phyloP scores from a whole-genome alignment of 2,113 vertebrate genomes.

The Brienomyrus longianalis region DNA sequence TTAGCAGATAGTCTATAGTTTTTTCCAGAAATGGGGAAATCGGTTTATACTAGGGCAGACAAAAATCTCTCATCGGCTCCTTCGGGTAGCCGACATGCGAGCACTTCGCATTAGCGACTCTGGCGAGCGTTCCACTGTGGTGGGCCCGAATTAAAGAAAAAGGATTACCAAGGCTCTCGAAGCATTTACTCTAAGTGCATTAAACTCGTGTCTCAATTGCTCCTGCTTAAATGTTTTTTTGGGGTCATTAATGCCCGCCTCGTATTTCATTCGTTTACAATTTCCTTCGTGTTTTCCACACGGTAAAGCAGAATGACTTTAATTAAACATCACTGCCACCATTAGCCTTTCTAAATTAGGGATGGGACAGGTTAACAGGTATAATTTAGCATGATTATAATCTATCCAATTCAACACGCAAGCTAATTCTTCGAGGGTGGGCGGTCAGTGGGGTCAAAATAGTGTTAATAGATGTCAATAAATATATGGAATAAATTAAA shows the following conservation, averaged over 20 bases:
- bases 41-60: neutral
- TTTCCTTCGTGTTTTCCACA: neutral
- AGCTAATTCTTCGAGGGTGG: neutral
- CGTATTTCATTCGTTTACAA: neutral
- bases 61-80: neutral
- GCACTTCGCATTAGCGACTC: neutral
- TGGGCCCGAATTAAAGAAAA: neutral
- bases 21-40: neutral
- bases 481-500: neutral
- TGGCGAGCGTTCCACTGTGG: neutral
- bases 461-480: neutral
- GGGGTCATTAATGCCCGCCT: neutral
- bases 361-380: neutral
- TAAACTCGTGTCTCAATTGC: neutral
- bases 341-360: neutral
- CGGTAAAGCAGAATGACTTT: neutral
- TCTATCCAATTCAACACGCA: neutral
- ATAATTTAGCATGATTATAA: neutral
- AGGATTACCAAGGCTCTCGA: neutral
- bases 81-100: neutral
- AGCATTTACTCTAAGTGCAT: slow-evolving; percentile 1
- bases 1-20: no score
- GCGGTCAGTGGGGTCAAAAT: neutral
- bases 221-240: neutral
- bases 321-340: neutral